phyloP scores from a whole-genome alignment of 2,888 invertebrate species.

The Chrysina gloriosa region DNA sequence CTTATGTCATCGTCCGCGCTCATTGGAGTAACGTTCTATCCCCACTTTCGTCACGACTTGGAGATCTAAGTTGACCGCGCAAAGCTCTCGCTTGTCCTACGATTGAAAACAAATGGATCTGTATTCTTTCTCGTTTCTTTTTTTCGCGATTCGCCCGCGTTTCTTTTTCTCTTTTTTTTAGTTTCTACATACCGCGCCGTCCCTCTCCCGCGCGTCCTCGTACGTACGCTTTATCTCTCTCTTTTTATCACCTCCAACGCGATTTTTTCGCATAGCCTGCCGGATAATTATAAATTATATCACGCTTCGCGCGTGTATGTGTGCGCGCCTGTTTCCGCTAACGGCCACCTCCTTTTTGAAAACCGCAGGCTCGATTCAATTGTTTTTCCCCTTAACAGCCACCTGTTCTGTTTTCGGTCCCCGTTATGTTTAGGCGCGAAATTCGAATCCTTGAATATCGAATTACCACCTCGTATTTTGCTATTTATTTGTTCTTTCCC shows the following conservation, averaged over 20 bases:
- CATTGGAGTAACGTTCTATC: conserved; percentile 55
- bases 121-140: conserved; percentile 48
- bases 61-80: conserved; percentile 56
- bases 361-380: background rate
- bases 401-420: conserved; percentile 14
- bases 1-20: conserved; percentile 56
- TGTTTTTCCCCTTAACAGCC: background rate
- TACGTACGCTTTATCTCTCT: conserved; percentile 9
- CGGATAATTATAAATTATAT: conserved; percentile 30
- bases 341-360: no score
- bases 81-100: conserved; percentile 52
- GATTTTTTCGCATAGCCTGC: conserved; percentile 21
- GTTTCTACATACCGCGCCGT: no score
- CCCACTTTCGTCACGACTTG: conserved; percentile 43
- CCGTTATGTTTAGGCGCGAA: background rate
- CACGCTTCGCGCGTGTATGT: background rate
- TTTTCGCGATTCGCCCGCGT: conserved; percentile 36
- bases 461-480: background rate
- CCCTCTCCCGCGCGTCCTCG: no score
- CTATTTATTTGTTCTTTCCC: background rate
- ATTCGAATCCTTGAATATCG: no score
- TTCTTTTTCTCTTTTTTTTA: conserved; percentile 22
- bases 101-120: conserved; percentile 56
- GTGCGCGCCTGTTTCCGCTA: conserved; percentile 12
- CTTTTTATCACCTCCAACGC: conserved; percentile 20